phyloP scores from a whole-genome alignment of 2,888 invertebrate species.

The Oxycera nigricornis region DNA sequence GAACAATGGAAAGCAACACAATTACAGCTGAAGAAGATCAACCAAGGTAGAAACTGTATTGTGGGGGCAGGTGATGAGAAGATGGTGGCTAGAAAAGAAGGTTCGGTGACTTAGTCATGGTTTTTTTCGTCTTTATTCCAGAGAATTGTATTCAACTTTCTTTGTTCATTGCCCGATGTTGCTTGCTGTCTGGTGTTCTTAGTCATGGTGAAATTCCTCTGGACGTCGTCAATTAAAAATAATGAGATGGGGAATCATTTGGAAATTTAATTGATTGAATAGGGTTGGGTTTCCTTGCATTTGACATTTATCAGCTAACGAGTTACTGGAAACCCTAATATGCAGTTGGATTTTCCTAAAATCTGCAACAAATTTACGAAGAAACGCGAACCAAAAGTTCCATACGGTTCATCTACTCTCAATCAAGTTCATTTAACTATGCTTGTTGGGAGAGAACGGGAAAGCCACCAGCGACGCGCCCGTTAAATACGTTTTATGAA shows the following conservation, averaged over 20 bases:
- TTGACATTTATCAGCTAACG: too few species aligned
- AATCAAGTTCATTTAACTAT: too few species aligned
- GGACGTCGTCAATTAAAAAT: constrained; percentile 34
- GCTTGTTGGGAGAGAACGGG: too few species aligned
- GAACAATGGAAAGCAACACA: not conserved
- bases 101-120: constrained; percentile 24
- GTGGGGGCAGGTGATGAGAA: not conserved
- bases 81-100: constrained; percentile 3
- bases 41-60: not conserved
- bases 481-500: too few species aligned
- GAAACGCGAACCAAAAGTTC: too few species aligned
- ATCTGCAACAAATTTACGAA: too few species aligned
- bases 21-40: not conserved
- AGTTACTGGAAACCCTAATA: too few species aligned
- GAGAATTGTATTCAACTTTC: not conserved
- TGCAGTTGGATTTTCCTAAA: too few species aligned
- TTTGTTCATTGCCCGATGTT: not conserved
- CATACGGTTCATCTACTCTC: too few species aligned
- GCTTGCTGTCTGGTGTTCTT: not conserved
- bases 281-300: not conserved
- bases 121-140: not conserved
- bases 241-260: constrained; percentile 19
- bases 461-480: too few species aligned
- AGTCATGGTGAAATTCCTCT: not conserved
- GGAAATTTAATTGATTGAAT: constrained; percentile 11